phyloP scores from a whole-genome alignment of 2,797 vertebrate species.

The Sebastes hubbsi region DNA sequence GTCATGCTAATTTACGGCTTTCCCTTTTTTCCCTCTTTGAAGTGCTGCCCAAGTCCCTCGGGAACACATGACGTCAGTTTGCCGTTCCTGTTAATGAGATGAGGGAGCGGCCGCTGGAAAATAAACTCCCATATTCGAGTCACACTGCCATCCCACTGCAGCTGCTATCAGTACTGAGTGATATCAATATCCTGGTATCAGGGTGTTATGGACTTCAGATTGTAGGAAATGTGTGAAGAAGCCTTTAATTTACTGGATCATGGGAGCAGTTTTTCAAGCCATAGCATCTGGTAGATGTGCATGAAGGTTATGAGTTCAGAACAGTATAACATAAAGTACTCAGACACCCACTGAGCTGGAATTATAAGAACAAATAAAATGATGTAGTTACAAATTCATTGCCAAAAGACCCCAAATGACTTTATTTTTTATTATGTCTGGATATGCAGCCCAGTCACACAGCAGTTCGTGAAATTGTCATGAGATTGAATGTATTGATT shows the following conservation, averaged over 20 bases:
- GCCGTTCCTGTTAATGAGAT: slow-evolving; percentile 50
- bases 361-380: neutral
- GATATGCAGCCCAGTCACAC: no score
- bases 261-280: neutral
- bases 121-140: slow-evolving; percentile 1
- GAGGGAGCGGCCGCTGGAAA: slow-evolving; percentile 19
- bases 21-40: slow-evolving; percentile 39
- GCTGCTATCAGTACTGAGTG: neutral
- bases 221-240: neutral
- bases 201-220: neutral
- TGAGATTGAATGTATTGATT: no score
- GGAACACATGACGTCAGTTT: slow-evolving; percentile 57
- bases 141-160: neutral
- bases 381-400: neutral
- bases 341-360: neutral
- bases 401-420: neutral
- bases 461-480: no score
- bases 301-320: neutral
- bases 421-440: neutral
- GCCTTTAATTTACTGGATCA: neutral
- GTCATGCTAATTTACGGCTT: slow-evolving; percentile 44
- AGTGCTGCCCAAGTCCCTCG: slow-evolving; percentile 34
- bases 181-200: neutral
- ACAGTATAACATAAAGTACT: neutral
- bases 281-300: neutral